phyloP scores from a whole-genome alignment of 1,140 invertebrate genomes.

The Euschistus heros region DNA sequence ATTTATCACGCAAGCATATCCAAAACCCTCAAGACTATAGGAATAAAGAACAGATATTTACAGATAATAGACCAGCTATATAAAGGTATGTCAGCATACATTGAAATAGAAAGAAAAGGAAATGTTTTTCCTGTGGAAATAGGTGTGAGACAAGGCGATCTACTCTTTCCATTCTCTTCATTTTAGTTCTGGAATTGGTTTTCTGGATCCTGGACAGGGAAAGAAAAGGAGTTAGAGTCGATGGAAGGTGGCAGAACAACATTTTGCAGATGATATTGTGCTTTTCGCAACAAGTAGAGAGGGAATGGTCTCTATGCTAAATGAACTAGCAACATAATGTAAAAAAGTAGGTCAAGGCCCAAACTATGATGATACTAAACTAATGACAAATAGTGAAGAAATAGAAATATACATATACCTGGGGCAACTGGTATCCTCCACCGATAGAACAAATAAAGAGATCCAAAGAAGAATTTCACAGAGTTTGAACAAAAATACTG shows the following conservation, averaged over 20 bases:
- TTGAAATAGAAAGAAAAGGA: no score
- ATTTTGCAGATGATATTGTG: not conserved
- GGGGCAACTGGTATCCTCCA: not conserved
- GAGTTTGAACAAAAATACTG: no score
- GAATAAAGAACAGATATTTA: not conserved
- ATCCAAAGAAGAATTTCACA: no score
- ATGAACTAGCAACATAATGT: not conserved
- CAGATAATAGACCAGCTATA: no score
- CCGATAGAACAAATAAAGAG: not conserved
- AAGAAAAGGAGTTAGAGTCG: not conserved
- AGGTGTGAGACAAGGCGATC: no score
- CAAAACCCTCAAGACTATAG: not conserved
- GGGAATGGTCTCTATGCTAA: no score
- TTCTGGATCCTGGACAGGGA: not conserved
- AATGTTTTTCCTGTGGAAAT: no score
- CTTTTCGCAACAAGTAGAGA: not conserved
- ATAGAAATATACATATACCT: not conserved
- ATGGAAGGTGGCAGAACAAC: not conserved
- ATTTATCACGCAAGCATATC: not conserved
- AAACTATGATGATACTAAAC: not conserved
- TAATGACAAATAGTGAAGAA: not conserved
- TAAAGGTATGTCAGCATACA: no score
- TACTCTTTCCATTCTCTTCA: no score
- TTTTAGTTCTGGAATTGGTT: no score
- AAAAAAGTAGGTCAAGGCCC: not conserved